Evolutionary conservation across 2,113 vertebrate genomes (phyloP), one percentile per base, ranked within the genome.

Genomic region (Neodontobutis hainanensis): DNA sequence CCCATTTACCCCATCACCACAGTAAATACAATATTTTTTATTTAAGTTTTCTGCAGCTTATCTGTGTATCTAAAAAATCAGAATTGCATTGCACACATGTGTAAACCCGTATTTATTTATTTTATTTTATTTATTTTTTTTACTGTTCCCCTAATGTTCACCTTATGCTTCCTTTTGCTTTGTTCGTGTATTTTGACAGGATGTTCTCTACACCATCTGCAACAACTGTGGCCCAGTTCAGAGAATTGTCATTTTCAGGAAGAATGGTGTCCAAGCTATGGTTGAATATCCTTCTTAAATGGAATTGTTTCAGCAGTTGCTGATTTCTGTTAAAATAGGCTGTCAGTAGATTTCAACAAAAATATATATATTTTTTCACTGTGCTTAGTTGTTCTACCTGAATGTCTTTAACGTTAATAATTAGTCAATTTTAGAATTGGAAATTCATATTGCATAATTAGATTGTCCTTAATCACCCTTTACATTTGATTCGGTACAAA

Each of bases 201-300:
- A 99, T 32, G 97, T 99, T 44, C 92, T 99, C 4, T 99, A 97
- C 80, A 99, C 97, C 1, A 98, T 99, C 81, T 98, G 96, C 86
- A 98, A 99, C 80, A 97, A 97, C 58, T 99, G 96, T 2, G 97
- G 96, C 1, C 96, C 96, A 0, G 97, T 99, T 11, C 96, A 99
- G 88, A 92, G 97, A 78, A 97, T 99, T 1, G 96, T 98, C 46
- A 98, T 98, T 87, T 99, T 99, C 89, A 86, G 96, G 71, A 99
- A 99, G 82, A 99, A 99, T n/a, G 97, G 97, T 0, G 96, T 98
- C 8, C 97, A 99, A 85, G 95, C 97, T 5, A 99, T 99, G 97
- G 95, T 98, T 78, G 97, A 99, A 97, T 98, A 98, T 97, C 97
- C 95, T 98, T 95, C 36, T 35, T 5, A 35, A 5, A 36, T 3